Evolutionary conservation across 2,113 vertebrate genomes (phyloP).

Genomic region (Syngnathus scovelli): DNA sequence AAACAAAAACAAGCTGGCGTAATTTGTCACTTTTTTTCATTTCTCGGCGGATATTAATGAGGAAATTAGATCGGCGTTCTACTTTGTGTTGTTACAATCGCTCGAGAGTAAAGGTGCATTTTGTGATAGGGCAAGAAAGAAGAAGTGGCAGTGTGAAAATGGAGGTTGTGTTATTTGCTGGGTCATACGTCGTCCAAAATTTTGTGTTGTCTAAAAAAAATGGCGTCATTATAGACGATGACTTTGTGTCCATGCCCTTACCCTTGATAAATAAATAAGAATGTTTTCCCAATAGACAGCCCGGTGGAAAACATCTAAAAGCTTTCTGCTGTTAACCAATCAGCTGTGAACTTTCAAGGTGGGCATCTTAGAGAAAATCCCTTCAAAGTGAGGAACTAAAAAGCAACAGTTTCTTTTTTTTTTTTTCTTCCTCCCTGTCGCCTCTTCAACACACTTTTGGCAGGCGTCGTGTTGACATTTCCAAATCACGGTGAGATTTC

Average conservation of each 20-base stretch:
- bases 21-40: not conserved
- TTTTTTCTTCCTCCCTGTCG: not conserved
- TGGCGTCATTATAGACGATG: not conserved
- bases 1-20: not conserved
- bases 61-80: not conserved
- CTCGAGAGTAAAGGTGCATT: not conserved
- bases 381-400: conserved; percentile 37
- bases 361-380: conserved; percentile 23
- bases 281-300: conserved; percentile 18
- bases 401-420: conserved; percentile 21
- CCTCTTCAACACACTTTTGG: conserved; percentile 5
- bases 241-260: not conserved
- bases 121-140: not conserved
- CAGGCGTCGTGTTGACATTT: conserved; percentile 47
- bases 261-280: not conserved
- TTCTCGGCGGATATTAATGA: not conserved
- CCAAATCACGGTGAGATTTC: conserved; percentile 23
- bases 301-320: conserved; percentile 45
- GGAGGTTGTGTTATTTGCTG: not conserved
- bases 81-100: not conserved
- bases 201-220: too few relatives aligned
- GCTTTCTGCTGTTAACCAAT: conserved; percentile 61
- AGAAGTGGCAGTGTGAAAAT: not conserved
- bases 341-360: conserved; percentile 54
- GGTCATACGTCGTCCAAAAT: not conserved